Conservation (phyloP, 2,888 invertebrate species). For the Apamea crenata region DNA sequence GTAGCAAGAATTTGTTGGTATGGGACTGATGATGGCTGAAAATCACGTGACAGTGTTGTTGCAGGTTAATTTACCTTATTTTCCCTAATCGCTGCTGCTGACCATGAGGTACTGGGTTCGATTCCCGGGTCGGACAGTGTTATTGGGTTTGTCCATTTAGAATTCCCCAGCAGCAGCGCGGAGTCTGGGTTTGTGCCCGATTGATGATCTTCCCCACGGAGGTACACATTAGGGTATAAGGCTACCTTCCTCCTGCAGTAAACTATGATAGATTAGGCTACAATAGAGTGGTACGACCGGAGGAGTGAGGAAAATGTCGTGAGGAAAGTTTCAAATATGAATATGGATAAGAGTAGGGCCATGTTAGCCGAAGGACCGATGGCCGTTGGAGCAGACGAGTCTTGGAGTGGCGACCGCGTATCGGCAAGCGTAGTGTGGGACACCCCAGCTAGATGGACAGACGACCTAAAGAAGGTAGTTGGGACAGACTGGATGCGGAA, state of each 20-base stretch:
- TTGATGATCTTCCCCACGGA: too few species aligned
- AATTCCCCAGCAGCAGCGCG: neutral
- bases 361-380: too few species aligned
- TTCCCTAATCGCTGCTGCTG: too few species aligned
- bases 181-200: neutral
- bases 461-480: too few species aligned
- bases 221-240: neutral
- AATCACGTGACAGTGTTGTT: neutral
- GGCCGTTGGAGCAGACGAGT: too few species aligned
- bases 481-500: too few species aligned
- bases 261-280: constrained; percentile 13
- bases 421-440: too few species aligned
- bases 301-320: neutral
- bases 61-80: neutral
- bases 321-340: neutral
- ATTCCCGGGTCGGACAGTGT: neutral
- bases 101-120: neutral
- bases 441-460: too few species aligned
- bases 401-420: too few species aligned
- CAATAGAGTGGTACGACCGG: neutral
- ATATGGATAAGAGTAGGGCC: neutral
- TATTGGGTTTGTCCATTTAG: neutral
- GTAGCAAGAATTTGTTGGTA: too few species aligned
- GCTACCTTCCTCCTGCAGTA: neutral
- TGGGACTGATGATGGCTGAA: neutral